These are phyloP conservation scores for Drosophila nigrodunni DNA, from an alignment of 1,140 invertebrate species.

Conservation along the genomic window DNA sequence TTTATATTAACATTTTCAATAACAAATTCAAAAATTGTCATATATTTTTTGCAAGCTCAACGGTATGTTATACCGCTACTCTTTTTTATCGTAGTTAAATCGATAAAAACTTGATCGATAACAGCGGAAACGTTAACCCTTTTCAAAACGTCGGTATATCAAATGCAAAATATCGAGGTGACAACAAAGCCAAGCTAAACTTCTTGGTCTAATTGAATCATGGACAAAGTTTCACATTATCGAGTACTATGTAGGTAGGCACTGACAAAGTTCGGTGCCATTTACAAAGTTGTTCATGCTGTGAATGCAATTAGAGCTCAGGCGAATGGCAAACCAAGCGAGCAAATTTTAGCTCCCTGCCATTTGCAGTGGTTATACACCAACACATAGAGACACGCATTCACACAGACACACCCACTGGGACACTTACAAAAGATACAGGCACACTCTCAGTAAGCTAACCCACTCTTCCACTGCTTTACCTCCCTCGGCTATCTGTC, in stretches of 20 bases:
- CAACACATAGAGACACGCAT: neutral
- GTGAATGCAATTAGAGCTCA: slow-evolving; percentile 60
- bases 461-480: neutral
- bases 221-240: slow-evolving; percentile 62
- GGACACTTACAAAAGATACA: neutral
- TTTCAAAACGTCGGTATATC: neutral
- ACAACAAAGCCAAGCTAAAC: slow-evolving; percentile 21
- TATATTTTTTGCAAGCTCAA: too few species aligned
- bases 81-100: too few species aligned
- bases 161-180: slow-evolving; percentile 4
- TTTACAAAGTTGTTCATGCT: slow-evolving; percentile 50
- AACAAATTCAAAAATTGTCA: too few species aligned
- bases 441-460: neutral
- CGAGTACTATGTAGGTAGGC: neutral
- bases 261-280: slow-evolving; percentile 29
- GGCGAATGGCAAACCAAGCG: slow-evolving; percentile 7
- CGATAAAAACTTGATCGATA: neutral
- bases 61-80: too few species aligned
- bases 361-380: neutral
- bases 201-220: slow-evolving; percentile 69
- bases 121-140: neutral
- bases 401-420: neutral
- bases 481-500: slow-evolving; percentile 11
- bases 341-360: neutral
- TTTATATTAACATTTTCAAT: too few species aligned